Evolutionary conservation across 2,113 vertebrate genomes (phyloP), one percentile per base, ranked within the genome.

Genomic region (Rhinoptilus africanus): DNA sequence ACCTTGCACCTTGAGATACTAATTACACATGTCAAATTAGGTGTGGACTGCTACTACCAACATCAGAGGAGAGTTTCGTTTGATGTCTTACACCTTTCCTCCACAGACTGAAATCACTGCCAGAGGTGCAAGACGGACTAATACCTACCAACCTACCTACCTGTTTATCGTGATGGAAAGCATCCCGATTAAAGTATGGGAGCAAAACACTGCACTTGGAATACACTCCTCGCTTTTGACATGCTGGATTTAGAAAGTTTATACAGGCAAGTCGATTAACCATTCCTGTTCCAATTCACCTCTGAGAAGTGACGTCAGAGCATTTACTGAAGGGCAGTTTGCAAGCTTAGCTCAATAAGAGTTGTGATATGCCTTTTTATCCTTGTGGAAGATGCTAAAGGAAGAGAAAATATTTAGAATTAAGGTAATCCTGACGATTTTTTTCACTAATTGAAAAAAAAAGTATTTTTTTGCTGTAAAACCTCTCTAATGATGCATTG

Each of bases 61-160:
- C 78, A 59, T 68, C 91, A 89, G 24, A 91, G 30, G 45, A 57
- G 51, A 28, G 4, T 5, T 87, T 12, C 57, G 83, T 96, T 93
- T 96, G 97, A 93, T 91, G 94, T 92, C 86, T 96, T 82, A 50
- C 94, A 73, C 92, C 35, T 95, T 68, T 60, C n/a, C 69, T 91
- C 2, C 2, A 4, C 63, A 37, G 51, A 67, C 53, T 92, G 89
- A 79, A 95, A 77, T 35, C 10, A 7, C 74, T 80, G 50, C 80
- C 76, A 68, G 92, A 94, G 79, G 91, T 91, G 95, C 86, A 73
- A 95, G 95, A 93, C 89, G 9, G 32, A 26, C 35, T 3, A 19
- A 53, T 48, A 12, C 45, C 32, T 26, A 10, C 67, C 11, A 27
- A 80, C n/a, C 63, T 35, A 2, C 30, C 64, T 23, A 20, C 72